Base-by-base conservation (phyloP, 2,888 invertebrate genomes). In the Onchidella celtica region DNA sequence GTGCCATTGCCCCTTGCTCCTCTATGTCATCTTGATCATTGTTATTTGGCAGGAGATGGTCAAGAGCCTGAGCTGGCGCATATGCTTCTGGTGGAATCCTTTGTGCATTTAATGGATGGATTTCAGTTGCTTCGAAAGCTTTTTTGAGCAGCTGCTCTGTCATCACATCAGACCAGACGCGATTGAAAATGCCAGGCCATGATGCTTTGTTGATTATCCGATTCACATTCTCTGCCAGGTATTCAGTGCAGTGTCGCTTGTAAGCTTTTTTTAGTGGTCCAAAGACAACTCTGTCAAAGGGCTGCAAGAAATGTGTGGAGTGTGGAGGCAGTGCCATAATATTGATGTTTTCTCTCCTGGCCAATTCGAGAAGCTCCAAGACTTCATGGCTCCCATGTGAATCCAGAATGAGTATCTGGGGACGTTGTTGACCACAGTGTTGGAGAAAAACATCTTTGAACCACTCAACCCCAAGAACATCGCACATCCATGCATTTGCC, bases 371-470 rank as follows among this genome's bases (percentile, higher is more conserved):
- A 34, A 68, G 14, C 21, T 68, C 36, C 36, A 68, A n/a, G 4
- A 68, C 32, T 21, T 68, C 68, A 21, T 68, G 34, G 68, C 55
- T 82, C 74, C 14, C 34, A 66, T 87, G 86, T 11, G 86, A 85
- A 65, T 88, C 88, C 36, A 88, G 59, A 32, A 88, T 82, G 0
- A 87, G 76, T 1, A 89, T 80, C 59, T 87, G 87, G 17, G 89
- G 87, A 21, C 88, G 79, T 59, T 82, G 81, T 17, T 81, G 47
- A 24, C 87, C 86, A 79, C 87, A 88, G 79, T 85, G 29, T 11
- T 66, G 65, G 21, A 88, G 61, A 66, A 86, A 88, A 0, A 87
- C 78, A 2, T 85, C 73, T 6, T 65, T 27, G 74, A 88, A 88
- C 88, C 87, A 88, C 59, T 83, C 69, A n/a, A 84, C 84, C 2